These are phyloP conservation scores for Motacilla alba DNA, from an alignment of 2,113 vertebrate genomes.

Conservation along the genomic window DNA sequence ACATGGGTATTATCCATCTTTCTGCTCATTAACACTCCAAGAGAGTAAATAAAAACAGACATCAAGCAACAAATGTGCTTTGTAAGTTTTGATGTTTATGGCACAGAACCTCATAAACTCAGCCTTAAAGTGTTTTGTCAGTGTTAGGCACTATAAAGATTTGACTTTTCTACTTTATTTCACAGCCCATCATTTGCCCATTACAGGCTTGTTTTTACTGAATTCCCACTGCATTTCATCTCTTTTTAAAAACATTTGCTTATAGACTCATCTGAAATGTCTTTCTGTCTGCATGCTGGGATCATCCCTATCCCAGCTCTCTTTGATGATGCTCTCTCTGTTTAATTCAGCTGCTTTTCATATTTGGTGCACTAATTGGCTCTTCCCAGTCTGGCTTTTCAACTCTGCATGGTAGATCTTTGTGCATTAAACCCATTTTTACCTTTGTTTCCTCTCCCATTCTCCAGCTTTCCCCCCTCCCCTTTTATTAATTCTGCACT, in stretches of 20 bases:
- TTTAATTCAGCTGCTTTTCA: not conserved
- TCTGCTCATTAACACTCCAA: not conserved
- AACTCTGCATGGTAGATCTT: not conserved
- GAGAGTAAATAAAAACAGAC: not conserved
- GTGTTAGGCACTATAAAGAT: not conserved
- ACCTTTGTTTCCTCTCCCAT: not conserved
- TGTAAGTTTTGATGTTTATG: not conserved
- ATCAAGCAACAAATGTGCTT: not conserved
- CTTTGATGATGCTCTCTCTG: slow-evolving; percentile 15
- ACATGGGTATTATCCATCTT: not conserved
- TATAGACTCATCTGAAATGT: not conserved
- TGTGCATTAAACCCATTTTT: not conserved
- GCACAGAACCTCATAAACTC: not conserved
- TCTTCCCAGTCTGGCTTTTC: slow-evolving; percentile 39
- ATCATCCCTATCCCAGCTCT: not conserved
- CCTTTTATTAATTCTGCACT: not conserved
- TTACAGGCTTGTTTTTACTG: not conserved
- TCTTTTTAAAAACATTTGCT: not conserved
- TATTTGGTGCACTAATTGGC: slow-evolving; percentile 33
- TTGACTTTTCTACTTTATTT: not conserved
- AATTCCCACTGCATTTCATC: not conserved
- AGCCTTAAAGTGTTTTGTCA: not conserved
- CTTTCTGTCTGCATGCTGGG: not conserved
- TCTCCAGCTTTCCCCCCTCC: not conserved
- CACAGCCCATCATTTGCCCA: not conserved